phyloP scores from a whole-genome alignment of 2,113 vertebrate species.

The Pungitius pungitius region DNA sequence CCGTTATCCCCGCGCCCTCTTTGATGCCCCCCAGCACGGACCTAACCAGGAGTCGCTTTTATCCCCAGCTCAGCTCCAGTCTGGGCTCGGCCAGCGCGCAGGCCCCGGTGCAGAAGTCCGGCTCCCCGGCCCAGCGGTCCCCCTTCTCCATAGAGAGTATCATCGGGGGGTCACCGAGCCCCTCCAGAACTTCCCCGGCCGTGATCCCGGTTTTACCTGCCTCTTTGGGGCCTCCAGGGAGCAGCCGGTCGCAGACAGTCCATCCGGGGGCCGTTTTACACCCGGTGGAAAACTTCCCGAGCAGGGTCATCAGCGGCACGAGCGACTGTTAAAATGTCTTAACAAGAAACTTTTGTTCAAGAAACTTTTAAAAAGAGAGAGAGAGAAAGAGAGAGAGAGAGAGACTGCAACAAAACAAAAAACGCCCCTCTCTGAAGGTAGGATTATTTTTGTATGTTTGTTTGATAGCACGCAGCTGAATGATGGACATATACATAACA shows the following conservation, averaged over 20 bases:
- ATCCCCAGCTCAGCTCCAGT: constrained; percentile 82
- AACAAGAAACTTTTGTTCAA: constrained; percentile 50
- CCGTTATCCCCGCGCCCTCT: constrained; percentile 79
- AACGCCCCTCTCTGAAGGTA: constrained; percentile 82
- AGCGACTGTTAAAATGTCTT: constrained; percentile 80
- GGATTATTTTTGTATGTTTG: constrained; percentile 86
- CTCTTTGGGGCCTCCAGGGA: constrained; percentile 76
- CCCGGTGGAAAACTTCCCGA: constrained; percentile 85
- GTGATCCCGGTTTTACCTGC: constrained; percentile 81
- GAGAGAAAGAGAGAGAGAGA: constrained; percentile 27
- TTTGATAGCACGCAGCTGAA: constrained; percentile 78
- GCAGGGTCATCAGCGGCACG: constrained; percentile 88
- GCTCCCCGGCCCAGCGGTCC: constrained; percentile 81
- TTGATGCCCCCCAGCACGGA: constrained; percentile 83
- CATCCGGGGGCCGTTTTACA: constrained; percentile 75
- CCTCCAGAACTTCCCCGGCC: constrained; percentile 84
- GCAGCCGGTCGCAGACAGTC: constrained; percentile 72
- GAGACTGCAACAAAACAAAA: constrained; percentile 62
- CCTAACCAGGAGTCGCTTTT: constrained; percentile 86
- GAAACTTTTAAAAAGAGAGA: constrained; percentile 42
- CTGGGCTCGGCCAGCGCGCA: constrained; percentile 73
- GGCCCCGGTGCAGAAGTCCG: constrained; percentile 71
- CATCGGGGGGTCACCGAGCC: constrained; percentile 85
- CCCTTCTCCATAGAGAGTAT: constrained; percentile 95
- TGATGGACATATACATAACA: constrained; percentile 74